phyloP scores from a whole-genome alignment of 1,140 invertebrate species.

The Lepidurus apus region DNA sequence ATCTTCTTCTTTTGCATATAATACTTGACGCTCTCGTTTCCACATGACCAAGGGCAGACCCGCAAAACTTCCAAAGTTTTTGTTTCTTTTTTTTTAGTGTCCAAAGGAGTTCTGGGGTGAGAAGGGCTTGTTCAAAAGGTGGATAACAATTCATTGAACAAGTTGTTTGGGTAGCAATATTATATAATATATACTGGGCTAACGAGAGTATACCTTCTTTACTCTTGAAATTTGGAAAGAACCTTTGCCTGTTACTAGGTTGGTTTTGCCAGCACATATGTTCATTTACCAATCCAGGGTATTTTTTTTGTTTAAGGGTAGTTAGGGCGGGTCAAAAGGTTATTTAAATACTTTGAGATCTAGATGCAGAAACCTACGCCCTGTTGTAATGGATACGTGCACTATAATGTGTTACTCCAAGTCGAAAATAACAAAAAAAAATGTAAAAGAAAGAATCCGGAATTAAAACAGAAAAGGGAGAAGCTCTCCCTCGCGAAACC shows the following conservation, averaged over 20 bases:
- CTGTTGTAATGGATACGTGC: background rate
- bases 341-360: conserved; percentile 17
- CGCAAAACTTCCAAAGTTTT: background rate
- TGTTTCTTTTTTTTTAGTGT: background rate
- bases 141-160: background rate
- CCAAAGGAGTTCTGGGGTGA: background rate
- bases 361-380: conserved; percentile 21
- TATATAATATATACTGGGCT: background rate
- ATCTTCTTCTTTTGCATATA: conserved; percentile 1
- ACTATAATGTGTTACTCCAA: conserved; percentile 1
- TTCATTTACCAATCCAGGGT: background rate
- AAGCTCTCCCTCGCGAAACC: background rate
- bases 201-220: background rate
- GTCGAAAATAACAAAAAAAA: background rate
- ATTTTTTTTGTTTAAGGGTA: background rate
- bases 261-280: background rate
- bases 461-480: conserved; percentile 19
- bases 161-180: background rate
- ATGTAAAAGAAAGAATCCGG: background rate
- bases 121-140: background rate
- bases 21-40: conserved; percentile 19
- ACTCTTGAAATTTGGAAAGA: background rate
- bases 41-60: conserved; percentile 2
- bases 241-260: background rate
- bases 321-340: background rate